Evolutionary conservation across 2,113 vertebrate species (phyloP), one percentile per base, ranked within the genome.

Genomic region (Propithecus coquereli): DNA sequence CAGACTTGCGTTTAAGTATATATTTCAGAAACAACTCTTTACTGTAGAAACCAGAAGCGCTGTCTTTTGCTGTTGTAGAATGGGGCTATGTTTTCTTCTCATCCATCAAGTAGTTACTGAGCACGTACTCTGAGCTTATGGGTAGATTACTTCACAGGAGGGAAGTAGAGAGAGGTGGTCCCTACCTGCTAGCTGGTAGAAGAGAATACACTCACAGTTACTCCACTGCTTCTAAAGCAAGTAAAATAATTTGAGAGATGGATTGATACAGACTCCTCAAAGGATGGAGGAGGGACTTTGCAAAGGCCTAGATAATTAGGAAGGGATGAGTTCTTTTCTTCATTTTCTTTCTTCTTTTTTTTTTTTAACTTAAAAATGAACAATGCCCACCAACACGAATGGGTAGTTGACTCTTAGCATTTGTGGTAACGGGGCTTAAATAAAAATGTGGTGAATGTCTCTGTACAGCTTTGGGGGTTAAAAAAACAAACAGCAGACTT

Each of bases 71-170:
- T 6, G 0, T 0, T 8, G 23, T 16, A 57, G 65, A 50, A 40
- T 0, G 5, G 54, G 30, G 52, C 47, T 6, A 20, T 4, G 16
- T 65, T 79, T 57, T 59, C 63, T 66, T 76, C 65, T 50, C 76
- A 5, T 32, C 32, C 45, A 2, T 2, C 18, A 40, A 1, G 14
- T 34, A 70, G n/a, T 68, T 20, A 6, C 11, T 34, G 40, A 79
- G 16, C 3, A 0, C 0, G 1, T 8, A 13, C 70, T 6, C 0
- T 6, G 45, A 71, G 25, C 17, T 3, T 22, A 5, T 5, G 32
- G 32, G 50, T 45, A 43, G 84, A n/a, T 54, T 4, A 30, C 5
- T 8, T 52, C 73, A 57, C 50, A 14, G 18, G 65, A 90, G 71
- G 9, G 65, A 76, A 74, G 23, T 20, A 8, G 85, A 10, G 30